A percentile compares a stretch with the other conserved stretches of the same genome.
Evolutionary conservation across 2,113 vertebrate genomes (phyloP).

Genomic region (Periophthalmodon schlosseri): DNA sequence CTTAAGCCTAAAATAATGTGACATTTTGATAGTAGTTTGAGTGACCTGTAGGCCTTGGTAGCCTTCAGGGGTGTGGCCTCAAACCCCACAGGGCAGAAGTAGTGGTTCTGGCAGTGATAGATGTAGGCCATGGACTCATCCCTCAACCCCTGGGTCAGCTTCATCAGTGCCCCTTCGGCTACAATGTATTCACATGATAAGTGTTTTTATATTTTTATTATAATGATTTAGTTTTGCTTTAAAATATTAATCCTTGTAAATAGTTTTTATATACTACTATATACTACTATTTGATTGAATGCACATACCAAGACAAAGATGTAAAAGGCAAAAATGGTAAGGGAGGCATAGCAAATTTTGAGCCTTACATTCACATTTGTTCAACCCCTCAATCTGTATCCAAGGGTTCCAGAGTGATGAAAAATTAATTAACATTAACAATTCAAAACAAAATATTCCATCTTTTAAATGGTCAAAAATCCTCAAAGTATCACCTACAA

Average conservation of each 20-base stretch:
- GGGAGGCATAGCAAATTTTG: too few relatives aligned
- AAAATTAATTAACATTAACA: too few relatives aligned
- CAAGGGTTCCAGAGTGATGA: too few relatives aligned
- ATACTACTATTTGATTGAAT: too few relatives aligned
- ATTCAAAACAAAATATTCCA: background rate
- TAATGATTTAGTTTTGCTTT: background rate
- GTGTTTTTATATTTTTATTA: background rate
- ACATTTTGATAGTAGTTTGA: background rate
- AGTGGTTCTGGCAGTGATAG: conserved; percentile 99
- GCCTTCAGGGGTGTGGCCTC: conserved; percentile 95
- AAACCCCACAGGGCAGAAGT: conserved; percentile 97
- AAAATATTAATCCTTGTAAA: too few relatives aligned
- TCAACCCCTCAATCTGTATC: too few relatives aligned
- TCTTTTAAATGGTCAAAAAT: too few relatives aligned
- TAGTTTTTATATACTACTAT: too few relatives aligned
- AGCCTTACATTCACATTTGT: too few relatives aligned
- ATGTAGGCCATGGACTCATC: conserved; percentile 96
- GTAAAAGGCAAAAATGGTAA: background rate
- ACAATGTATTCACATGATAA: conserved; percentile 10
- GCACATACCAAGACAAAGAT: background rate
- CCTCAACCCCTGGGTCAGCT: conserved; percentile 90
- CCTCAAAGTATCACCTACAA: too few relatives aligned
- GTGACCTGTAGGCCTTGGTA: conserved; percentile 90
- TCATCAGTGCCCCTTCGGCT: conserved; percentile 92
- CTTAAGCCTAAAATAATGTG: background rate